A percentile compares a stretch with the other conserved stretches of the same genome.
phyloP scores from a whole-genome alignment of 2,797 vertebrate genomes.

The Pampus argenteus region DNA sequence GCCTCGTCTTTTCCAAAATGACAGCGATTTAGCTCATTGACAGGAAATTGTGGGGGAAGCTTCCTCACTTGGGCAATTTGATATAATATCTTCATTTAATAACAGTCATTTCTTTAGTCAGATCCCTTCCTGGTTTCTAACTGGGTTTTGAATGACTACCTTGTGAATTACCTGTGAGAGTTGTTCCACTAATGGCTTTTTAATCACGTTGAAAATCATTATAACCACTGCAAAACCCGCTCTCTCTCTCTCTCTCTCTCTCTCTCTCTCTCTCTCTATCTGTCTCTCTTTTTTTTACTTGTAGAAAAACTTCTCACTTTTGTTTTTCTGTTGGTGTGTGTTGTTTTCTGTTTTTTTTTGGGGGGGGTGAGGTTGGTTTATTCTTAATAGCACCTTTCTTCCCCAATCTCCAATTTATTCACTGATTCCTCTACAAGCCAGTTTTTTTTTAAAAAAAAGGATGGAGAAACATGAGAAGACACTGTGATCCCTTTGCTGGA shows the following conservation, averaged over 20 bases:
- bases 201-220: slow-evolving; percentile 84
- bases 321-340: slow-evolving; percentile 41
- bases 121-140: slow-evolving; percentile 72
- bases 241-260: too few relatives aligned
- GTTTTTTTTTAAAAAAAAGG: background rate
- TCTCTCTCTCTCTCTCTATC: too few relatives aligned
- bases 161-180: slow-evolving; percentile 84
- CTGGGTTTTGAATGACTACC: slow-evolving; percentile 82
- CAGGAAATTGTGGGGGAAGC: slow-evolving; percentile 61
- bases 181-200: slow-evolving; percentile 83
- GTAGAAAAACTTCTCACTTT: slow-evolving; percentile 61
- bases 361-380: slow-evolving; percentile 16
- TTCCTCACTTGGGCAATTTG: slow-evolving; percentile 74
- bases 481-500: slow-evolving; percentile 40
- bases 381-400: slow-evolving; percentile 38
- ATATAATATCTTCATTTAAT: slow-evolving; percentile 82
- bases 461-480: slow-evolving; percentile 42
- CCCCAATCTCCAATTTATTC: slow-evolving; percentile 44
- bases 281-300: too few relatives aligned
- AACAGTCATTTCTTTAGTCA: slow-evolving; percentile 76
- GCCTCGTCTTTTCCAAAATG: slow-evolving; percentile 67
- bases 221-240: slow-evolving; percentile 52
- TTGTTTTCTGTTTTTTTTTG: slow-evolving; percentile 28
- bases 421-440: slow-evolving; percentile 19
- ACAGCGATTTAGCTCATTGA: slow-evolving; percentile 64